These are phyloP conservation scores for Manis javanica DNA, from an alignment of 2,797 vertebrate genomes.

Conservation along the genomic window DNA sequence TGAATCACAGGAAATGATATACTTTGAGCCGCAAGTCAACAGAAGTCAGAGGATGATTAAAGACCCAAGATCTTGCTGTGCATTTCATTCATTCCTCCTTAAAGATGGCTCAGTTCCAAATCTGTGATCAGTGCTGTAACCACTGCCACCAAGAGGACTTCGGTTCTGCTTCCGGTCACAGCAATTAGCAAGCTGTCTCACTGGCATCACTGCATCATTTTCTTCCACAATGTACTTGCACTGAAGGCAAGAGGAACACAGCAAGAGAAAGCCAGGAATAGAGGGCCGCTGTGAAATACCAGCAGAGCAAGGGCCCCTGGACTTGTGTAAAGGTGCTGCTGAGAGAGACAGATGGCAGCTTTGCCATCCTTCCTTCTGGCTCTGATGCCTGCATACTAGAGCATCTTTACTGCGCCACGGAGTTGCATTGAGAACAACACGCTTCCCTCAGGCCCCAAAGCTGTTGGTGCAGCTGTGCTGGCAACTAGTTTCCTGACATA, in stretches of 20 bases:
- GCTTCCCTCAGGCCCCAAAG: not conserved
- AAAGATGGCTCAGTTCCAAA: not conserved
- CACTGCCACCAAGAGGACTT: not conserved
- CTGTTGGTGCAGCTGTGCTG: not conserved
- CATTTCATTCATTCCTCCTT: not conserved
- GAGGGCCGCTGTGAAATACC: not conserved
- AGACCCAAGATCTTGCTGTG: not conserved
- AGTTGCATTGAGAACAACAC: not conserved
- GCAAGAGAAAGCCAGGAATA: not conserved
- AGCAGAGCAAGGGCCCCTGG: not conserved
- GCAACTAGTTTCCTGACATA: not conserved
- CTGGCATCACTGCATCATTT: not conserved
- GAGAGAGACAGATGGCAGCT: not conserved
- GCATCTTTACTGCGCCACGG: not conserved
- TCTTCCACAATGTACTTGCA: not conserved
- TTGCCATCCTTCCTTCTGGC: not conserved
- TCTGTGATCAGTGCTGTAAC: not conserved
- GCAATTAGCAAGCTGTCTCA: not conserved
- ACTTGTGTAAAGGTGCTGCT: not conserved
- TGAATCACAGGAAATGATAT: constrained; percentile 23
- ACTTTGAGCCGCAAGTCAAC: not conserved
- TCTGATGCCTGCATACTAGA: not conserved
- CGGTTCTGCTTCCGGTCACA: not conserved
- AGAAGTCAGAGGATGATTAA: not conserved
- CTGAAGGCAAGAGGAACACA: not conserved